Evolutionary conservation across 2,113 vertebrate species (phyloP).

Genomic region (Arvicanthis niloticus): DNA sequence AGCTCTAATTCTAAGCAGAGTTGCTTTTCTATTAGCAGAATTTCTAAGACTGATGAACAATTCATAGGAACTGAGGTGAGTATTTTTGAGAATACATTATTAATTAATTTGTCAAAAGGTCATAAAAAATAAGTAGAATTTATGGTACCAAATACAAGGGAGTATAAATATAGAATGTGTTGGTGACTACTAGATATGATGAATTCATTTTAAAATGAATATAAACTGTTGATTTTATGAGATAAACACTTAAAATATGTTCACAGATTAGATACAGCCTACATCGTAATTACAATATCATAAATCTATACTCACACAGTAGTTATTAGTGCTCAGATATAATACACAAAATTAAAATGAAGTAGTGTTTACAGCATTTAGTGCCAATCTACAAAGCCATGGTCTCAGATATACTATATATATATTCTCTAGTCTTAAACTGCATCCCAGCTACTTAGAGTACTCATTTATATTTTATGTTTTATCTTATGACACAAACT

Average conservation of each 20-base stretch:
- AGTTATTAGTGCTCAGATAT: neutral
- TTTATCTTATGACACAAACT: neutral
- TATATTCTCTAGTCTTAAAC: neutral
- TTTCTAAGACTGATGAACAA: neutral
- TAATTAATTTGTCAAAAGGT: neutral
- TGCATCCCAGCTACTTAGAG: neutral
- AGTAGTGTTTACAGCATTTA: neutral
- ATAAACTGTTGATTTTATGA: neutral
- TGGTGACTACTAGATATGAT: neutral
- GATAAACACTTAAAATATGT: neutral
- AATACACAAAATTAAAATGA: neutral
- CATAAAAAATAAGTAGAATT: neutral
- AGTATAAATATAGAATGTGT: neutral
- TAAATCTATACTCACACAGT: neutral
- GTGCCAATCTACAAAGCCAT: neutral
- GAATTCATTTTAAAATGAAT: neutral
- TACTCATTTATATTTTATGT: neutral
- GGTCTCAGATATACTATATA: neutral
- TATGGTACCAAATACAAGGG: neutral
- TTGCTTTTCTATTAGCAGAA: neutral
- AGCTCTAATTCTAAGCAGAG: neutral
- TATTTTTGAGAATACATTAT: neutral
- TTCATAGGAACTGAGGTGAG: neutral
- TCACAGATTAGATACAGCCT: neutral
- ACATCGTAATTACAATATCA: neutral